phyloP scores from a whole-genome alignment of 2,888 invertebrate species.

The Glyphotaelius pellucidus region DNA sequence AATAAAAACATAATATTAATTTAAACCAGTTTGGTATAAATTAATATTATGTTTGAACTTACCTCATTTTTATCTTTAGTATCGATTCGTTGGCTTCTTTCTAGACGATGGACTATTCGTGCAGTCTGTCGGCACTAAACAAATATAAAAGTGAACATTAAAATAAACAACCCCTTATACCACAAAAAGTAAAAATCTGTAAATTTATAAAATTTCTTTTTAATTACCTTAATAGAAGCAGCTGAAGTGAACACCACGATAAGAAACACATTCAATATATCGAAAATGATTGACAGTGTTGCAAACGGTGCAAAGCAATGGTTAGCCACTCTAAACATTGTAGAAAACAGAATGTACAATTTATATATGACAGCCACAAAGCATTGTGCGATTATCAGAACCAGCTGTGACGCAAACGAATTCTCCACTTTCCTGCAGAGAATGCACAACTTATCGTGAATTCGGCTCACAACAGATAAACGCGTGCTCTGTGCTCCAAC shows the following conservation, averaged over 20 bases:
- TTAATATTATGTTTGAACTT: conserved; percentile 6
- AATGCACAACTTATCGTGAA: conserved; percentile 59
- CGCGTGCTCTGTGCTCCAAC: conserved; percentile 40
- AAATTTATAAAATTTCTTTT: neutral
- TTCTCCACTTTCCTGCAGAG: conserved; percentile 48
- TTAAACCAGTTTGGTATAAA: neutral
- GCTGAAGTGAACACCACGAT: conserved; percentile 45
- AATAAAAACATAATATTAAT: too few species aligned
- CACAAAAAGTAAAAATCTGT: neutral
- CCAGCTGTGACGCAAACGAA: conserved; percentile 45
- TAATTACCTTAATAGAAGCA: conserved; percentile 50
- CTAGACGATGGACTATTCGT: conserved; percentile 59
- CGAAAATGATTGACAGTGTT: conserved; percentile 41
- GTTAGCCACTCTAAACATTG: conserved; percentile 36
- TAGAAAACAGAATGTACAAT: conserved; percentile 57
- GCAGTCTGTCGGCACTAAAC: conserved; percentile 61
- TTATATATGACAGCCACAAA: conserved; percentile 57
- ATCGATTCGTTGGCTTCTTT: conserved; percentile 54
- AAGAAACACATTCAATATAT: conserved; percentile 45
- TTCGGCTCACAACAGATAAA: conserved; percentile 50
- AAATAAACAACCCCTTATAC: neutral
- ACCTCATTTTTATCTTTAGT: conserved; percentile 59
- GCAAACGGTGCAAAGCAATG: conserved; percentile 17
- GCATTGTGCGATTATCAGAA: conserved; percentile 55
- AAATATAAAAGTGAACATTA: neutral